Evolutionary conservation across 2,113 vertebrate species (phyloP).

Genomic region (Mixornis gularis): DNA sequence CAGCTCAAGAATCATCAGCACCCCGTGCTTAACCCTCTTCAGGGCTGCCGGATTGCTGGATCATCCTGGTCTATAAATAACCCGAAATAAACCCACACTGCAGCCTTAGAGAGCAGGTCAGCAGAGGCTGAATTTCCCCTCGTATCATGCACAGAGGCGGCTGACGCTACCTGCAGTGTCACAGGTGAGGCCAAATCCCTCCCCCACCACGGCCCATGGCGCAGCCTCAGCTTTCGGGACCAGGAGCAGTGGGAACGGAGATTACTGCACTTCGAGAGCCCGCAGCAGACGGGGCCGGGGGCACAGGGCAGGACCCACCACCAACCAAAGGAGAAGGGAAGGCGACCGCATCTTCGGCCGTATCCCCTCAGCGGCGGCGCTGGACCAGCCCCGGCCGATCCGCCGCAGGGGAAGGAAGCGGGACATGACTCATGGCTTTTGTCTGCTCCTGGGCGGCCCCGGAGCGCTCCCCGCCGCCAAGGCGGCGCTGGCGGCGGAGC

Average conservation of each 20-base stretch:
- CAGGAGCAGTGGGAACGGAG: accelerated
- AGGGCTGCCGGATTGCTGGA: neutral
- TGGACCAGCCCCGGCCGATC: no score
- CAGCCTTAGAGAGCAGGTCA: accelerated
- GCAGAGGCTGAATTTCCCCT: neutral
- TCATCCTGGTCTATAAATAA: neutral
- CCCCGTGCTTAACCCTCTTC: neutral
- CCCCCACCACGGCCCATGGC: neutral
- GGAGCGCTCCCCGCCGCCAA: neutral
- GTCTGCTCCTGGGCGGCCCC: neutral
- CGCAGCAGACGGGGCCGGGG: neutral
- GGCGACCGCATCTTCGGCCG: neutral
- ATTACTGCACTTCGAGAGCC: accelerated
- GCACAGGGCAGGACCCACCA: accelerated
- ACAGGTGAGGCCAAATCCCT: neutral
- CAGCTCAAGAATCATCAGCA: accelerated
- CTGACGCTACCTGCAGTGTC: neutral
- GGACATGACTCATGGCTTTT: neutral
- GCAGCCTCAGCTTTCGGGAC: neutral
- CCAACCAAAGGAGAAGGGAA: accelerated
- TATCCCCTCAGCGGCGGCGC: neutral
- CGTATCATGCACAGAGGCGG: neutral
- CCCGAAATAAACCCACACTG: neutral
- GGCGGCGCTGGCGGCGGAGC: neutral
- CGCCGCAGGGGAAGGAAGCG: neutral